phyloP scores from a whole-genome alignment of 2,797 vertebrate genomes.

The Gastrophryne carolinensis region DNA sequence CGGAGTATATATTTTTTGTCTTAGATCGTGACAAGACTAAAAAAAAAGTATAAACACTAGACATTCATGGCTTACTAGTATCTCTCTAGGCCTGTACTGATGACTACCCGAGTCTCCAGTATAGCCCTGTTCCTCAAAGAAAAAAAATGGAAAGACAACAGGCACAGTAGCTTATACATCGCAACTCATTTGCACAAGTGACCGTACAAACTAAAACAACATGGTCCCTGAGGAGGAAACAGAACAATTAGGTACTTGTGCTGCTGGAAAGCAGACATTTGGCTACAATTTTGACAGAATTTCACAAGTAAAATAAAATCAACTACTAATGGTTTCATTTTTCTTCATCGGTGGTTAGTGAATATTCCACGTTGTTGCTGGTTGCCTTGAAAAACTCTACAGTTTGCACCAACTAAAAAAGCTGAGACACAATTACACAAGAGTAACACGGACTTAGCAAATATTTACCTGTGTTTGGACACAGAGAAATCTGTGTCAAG shows the following conservation, averaged over 20 bases:
- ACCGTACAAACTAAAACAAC: slow-evolving; percentile 48
- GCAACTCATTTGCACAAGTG: slow-evolving; percentile 30
- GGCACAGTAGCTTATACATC: slow-evolving; percentile 13
- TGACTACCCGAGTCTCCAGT: slow-evolving; percentile 4
- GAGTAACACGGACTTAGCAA: no score
- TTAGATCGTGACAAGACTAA: neutral
- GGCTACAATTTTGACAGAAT: neutral
- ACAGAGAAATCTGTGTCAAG: no score
- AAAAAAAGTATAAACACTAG: slow-evolving; percentile 22
- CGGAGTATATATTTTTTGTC: neutral
- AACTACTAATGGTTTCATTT: neutral
- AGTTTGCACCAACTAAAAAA: no score
- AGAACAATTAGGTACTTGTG: slow-evolving; percentile 48
- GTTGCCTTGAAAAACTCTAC: no score
- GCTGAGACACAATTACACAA: no score
- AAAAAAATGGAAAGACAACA: slow-evolving; percentile 30
- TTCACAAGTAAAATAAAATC: neutral
- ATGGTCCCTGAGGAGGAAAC: slow-evolving; percentile 4
- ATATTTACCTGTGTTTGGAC: no score
- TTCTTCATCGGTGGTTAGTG: neutral
- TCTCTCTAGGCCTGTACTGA: neutral
- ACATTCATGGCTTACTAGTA: slow-evolving; percentile 1
- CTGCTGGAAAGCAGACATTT: slow-evolving; percentile 27
- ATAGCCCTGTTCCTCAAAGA: slow-evolving; percentile 29
- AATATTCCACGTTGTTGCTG: neutral